Base-by-base conservation (phyloP, 1,140 invertebrate species). In the Meteorus sp. region DNA sequence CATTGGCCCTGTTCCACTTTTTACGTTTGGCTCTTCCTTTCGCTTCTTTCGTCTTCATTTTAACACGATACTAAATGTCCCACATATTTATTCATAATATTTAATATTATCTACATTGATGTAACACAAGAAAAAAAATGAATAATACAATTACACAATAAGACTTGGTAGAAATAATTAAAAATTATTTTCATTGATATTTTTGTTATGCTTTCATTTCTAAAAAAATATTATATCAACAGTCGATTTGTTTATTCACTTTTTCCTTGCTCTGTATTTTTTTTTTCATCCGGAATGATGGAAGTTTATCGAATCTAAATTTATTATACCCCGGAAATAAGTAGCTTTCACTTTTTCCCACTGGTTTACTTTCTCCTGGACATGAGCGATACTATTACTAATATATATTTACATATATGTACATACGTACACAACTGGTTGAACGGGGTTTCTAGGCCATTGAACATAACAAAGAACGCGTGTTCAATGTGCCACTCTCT, bases 1-100 rank as follows among this genome's bases (percentile, higher is more conserved):
- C 74, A 73, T 71, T 74, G 74, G 73, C 71, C 74, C 69, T 71
- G 78, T 80, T 76, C 78, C 65, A 79, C 76, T 80, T 80, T 74
- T 41, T 68, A 68, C n/a, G n/a, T n/a, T n/a, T n/a, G n/a, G 62
- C 68, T 73, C 65, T 68, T 74, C 75, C 76, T 78, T 79, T 79
- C 76, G 71, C 35, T 56, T 45, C 19, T 39, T 9, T 39, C 43
- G n/a, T 47, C 2, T 11, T 56, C 74, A 75, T 69, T 75, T 69
- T 67, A 63, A 68, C 15, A 61, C 63, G 65, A 62, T 66, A 62
- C 58, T 67, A 35, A 62, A 15, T n/a, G n/a, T n/a, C n/a, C n/a
- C n/a, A n/a, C n/a, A n/a, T n/a, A n/a, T n/a, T n/a, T n/a, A n/a
- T n/a, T n/a, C n/a, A n/a, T n/a, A n/a, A n/a, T n/a, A n/a, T n/a